Conservation (phyloP, 2,888 invertebrate genomes). For the Hemaris fuciformis region DNA sequence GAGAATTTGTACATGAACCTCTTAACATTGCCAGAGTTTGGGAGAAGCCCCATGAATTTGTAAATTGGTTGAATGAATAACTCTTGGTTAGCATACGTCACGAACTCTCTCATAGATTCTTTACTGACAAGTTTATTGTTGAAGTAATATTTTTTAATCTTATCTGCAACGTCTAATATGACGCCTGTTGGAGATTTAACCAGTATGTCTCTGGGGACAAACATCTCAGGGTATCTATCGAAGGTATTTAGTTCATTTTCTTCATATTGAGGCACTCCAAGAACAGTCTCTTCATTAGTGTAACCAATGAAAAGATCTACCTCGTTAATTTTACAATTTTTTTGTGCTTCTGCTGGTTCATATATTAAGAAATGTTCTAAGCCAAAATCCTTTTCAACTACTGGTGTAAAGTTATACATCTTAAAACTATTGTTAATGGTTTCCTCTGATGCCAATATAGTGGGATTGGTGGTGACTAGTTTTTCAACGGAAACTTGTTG, state of each 20-base stretch:
- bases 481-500: constrained; percentile 45
- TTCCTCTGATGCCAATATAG: constrained; percentile 42
- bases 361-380: constrained; percentile 44
- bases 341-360: constrained; percentile 36
- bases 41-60: constrained; percentile 21
- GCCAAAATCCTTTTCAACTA: constrained; percentile 54
- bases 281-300: constrained; percentile 84
- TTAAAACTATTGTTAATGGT: constrained; percentile 32
- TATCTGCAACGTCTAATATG: constrained; percentile 39
- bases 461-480: constrained; percentile 35
- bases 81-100: constrained; percentile 33
- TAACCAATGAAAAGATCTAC: constrained; percentile 86
- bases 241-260: constrained; percentile 24
- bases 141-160: constrained; percentile 47
- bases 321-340: constrained; percentile 65
- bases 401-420: constrained; percentile 48
- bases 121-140: constrained; percentile 31
- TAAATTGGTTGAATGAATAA: constrained; percentile 35
- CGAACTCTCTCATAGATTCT: constrained; percentile 36
- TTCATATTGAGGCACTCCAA: constrained; percentile 27
- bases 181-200: constrained; percentile 28
- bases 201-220: constrained; percentile 46
- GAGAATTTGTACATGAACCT: constrained; percentile 45
- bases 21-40: constrained; percentile 19
- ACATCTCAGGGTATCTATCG: constrained; percentile 39